These are phyloP conservation scores for Protomyctophum bolini DNA, from an alignment of 2,113 vertebrate genomes.

Conservation along the genomic window DNA sequence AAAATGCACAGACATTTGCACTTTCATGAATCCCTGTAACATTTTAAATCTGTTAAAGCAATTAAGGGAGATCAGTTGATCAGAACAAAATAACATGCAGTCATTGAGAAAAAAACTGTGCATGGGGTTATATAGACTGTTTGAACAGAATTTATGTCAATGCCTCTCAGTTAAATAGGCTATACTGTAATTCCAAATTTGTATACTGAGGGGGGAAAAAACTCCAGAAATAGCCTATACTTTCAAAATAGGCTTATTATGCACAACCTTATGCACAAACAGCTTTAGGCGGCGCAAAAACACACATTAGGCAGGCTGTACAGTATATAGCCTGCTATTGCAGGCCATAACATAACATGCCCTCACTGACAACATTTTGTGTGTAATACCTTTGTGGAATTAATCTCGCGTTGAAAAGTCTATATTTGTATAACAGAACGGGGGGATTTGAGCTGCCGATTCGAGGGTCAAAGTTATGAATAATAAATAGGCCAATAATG, in stretches of 20 bases:
- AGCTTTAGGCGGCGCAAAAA: too few relatives aligned
- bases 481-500: slow-evolving; percentile 21
- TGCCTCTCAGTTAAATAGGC: too few relatives aligned
- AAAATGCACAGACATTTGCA: too few relatives aligned
- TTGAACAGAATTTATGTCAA: too few relatives aligned
- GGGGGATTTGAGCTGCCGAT: not conserved
- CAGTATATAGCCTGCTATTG: too few relatives aligned
- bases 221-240: too few relatives aligned
- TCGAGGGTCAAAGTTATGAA: slow-evolving; percentile 21
- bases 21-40: too few relatives aligned
- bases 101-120: too few relatives aligned
- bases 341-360: not conserved
- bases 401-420: not conserved
- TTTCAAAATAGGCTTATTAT: not conserved
- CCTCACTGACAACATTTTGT: not conserved
- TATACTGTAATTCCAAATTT: too few relatives aligned
- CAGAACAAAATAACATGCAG: not conserved
- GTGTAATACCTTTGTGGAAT: slow-evolving; percentile 1
- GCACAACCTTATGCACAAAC: not conserved
- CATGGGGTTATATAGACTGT: too few relatives aligned
- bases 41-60: too few relatives aligned
- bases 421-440: slow-evolving; percentile 1
- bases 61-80: not conserved
- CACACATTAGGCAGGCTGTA: not conserved
- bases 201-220: too few relatives aligned